Evolutionary conservation across 2,797 vertebrate species (phyloP), one percentile per base, ranked within the genome.

Genomic region (Crax fasciolata): DNA sequence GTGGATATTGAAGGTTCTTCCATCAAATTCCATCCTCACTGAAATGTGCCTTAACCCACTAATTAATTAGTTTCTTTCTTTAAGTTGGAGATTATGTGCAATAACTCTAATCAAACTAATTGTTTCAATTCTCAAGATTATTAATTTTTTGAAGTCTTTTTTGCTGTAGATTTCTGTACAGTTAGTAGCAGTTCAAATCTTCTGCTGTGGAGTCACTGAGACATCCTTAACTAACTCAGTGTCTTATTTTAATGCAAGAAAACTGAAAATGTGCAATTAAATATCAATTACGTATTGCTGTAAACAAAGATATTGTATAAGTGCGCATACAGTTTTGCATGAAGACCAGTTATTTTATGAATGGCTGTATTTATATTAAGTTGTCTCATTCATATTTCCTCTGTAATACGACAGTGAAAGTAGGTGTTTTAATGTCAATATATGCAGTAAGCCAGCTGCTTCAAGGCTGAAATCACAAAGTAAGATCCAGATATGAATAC

Each of bases 401-500:
- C 68, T 77, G 55, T 48, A 77, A 71, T 68, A n/a, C 89, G 75
- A 59, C 55, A 76, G 48, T 77, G 76, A 93, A 57, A 57, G 83
- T 32, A 35, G 28, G 7, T 9, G 3, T 0, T 28, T 39, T 27
- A 74, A 71, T 83, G 20, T 1, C 79, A 72, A 8, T 32, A 27
- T 52, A 32, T 28, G 28, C 67, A 73, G 41, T 81, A 55, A 87
- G 71, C 11, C 84, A 91, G 57, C 20, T 85, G 27, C n/a, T 72
- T 84, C 38, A 57, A 90, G 76, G 54, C 66, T 92, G 55, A 78
- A 67, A 70, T 93, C 58, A 72, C 61, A 74, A 65, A 52, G 49
- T 68, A 81, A 76, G 74, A 62, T 63, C 76, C 13, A 49, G 18
- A 12, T 13, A 83, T 52, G 30, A 87, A 51, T 27, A 32, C 20